Percentiles rank a stretch among this genome's conserved stretches.
Evolutionary conservation across 1,140 invertebrate genomes (phyloP).

Genomic region (Laodelphax striatellus): DNA sequence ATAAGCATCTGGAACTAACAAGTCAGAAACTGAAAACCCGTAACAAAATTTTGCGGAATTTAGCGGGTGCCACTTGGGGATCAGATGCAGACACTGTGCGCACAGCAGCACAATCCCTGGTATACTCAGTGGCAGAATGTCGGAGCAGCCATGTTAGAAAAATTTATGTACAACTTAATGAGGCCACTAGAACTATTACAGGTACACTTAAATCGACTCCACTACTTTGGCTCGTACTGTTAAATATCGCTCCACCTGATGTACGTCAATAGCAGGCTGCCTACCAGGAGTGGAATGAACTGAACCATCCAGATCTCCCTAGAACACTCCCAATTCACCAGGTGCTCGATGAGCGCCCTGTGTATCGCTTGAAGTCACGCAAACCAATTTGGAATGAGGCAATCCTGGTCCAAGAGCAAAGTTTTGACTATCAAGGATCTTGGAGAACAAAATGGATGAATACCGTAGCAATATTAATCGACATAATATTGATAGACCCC

Average conservation of each 20-base stretch:
- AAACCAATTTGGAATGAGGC: too few species aligned
- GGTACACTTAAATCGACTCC: constrained; percentile 12
- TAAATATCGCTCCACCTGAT: too few species aligned
- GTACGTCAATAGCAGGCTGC: too few species aligned
- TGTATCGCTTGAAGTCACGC: too few species aligned
- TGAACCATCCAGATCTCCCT: too few species aligned
- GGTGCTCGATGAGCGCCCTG: too few species aligned
- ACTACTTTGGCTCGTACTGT: constrained; percentile 3
- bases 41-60: constrained; percentile 7
- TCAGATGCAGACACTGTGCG: neutral
- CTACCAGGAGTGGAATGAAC: neutral
- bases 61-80: constrained; percentile 1
- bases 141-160: neutral
- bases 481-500: too few species aligned
- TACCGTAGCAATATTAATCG: too few species aligned
- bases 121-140: constrained; percentile 11
- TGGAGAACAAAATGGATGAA: too few species aligned
- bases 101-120: constrained; percentile 5
- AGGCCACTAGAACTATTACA: constrained; percentile 2
- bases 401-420: too few species aligned
- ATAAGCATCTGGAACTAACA: neutral
- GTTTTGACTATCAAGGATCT: too few species aligned
- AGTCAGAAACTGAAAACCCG: constrained; percentile 9
- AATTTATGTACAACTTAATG: neutral
- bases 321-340: too few species aligned